Base-by-base conservation (phyloP, 2,888 invertebrate genomes). In the Coleophora flavipennella region DNA sequence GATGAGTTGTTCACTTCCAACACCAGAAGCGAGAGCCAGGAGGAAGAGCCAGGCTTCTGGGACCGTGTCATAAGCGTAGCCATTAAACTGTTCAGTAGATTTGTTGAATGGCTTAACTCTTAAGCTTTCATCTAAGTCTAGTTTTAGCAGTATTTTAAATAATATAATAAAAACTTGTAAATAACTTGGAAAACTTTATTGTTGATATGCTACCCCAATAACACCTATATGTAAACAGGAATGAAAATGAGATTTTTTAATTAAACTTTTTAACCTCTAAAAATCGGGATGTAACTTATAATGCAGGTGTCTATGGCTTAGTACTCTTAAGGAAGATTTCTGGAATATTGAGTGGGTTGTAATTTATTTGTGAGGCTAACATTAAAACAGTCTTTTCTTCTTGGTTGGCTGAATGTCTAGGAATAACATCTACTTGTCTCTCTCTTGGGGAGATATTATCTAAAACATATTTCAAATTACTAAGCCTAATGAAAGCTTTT, bases 101-200 rank as follows among this genome's bases (percentile, higher is more conserved):
- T 85, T 49, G 57, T 85, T 39, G 78, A 81, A 55, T 85, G 85
- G 85, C 54, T 85, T 28, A 85, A 85, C 57, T 60, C 72, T 3
- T 78, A 55, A 43, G 3, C 20, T 3, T 3, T 6, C 6, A 20
- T 20, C 6, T 20, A 20, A 20, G 3, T 20, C 20, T 20, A 4
- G 3, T 4, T 20, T 29, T n/a, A 29, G 10, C 8, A 27, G 8
- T 8, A 27, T 27, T 27, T 29, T 29, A 29, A n/a, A n/a, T 2
- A 9, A 4, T 9, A 29, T 29, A 29, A 4, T 2, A n/a, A 4
- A 7, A 29, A 29, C 11, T 29, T 11, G 2, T 4, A 29, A 4
- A 20, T 20, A 29, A n/a, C 1, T 29, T 8, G 10, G 4, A 4
- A 29, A 29, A 4, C 11, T 10, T 29, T 7, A 29, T n/a, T 29